Percentiles rank a stretch among this genome's conserved stretches.
These are phyloP conservation scores for Apogon hyalosoma DNA, from an alignment of 2,797 vertebrate species.

Conservation along the genomic window DNA sequence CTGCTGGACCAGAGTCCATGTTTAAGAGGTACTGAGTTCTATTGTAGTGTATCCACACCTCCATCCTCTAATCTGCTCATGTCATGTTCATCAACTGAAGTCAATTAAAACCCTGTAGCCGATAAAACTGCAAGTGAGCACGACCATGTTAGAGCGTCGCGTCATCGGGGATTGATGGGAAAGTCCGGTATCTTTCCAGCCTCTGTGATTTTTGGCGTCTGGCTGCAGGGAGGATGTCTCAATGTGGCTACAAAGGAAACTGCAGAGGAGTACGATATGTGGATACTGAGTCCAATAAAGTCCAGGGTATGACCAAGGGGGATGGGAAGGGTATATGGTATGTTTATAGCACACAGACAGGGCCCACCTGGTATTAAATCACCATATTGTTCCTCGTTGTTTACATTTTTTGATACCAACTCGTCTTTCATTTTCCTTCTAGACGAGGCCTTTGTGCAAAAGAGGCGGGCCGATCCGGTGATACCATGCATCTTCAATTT, in stretches of 20 bases:
- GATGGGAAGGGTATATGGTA: constrained; percentile 3
- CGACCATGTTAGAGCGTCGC: constrained; percentile 1
- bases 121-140: not conserved
- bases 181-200: constrained; percentile 32
- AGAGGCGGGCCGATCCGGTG: constrained; percentile 11
- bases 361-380: constrained; percentile 22
- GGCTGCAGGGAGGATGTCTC: constrained; percentile 6
- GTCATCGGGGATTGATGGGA: constrained; percentile 27
- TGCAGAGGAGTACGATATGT: not conserved
- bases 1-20: constrained; percentile 40
- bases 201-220: constrained; percentile 23
- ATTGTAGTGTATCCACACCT: constrained; percentile 23
- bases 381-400: constrained; percentile 16
- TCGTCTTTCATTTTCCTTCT: constrained; percentile 25
- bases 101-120: constrained; percentile 9
- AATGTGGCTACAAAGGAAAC: constrained; percentile 15
- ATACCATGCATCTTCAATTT: constrained; percentile 26
- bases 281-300: constrained; percentile 9
- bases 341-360: not conserved
- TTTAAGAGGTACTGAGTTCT: constrained; percentile 40
- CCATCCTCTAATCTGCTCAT: constrained; percentile 36
- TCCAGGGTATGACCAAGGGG: constrained; percentile 21
- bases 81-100: constrained; percentile 26
- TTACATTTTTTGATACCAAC: constrained; percentile 15
- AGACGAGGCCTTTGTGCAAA: constrained; percentile 10